Evolutionary conservation across 2,113 vertebrate species (phyloP), one percentile per base, ranked within the genome.

Genomic region (Daubentonia madagascariensis): DNA sequence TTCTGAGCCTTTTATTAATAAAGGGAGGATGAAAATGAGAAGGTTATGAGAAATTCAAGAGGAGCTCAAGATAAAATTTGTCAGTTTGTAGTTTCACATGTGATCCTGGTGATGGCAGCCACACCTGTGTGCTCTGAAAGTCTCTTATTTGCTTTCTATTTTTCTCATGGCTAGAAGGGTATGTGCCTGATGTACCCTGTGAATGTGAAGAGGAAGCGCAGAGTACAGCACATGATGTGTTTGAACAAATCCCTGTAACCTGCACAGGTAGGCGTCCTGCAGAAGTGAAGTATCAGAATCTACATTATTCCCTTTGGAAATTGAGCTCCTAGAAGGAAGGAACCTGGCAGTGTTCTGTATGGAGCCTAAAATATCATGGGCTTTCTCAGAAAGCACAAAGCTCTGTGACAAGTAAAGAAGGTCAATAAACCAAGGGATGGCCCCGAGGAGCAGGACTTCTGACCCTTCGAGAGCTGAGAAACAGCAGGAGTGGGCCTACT

Each of bases 331-430:
- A 50, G 28, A 48, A 81, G 67, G 76, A 68, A 72, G 37, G 70
- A 80, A 52, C n/a, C 28, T 20, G 63, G 61, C 83, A 35, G 25
- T 4, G 12, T 37, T 91, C 67, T 45, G 1, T 61, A 18, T 59
- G 70, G 17, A 80, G 50, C 45, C 73, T 18, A 22, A 52, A 76
- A 28, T 52, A 32, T 3, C 25, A 35, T 37, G 28, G 43, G 80
- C 57, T 73, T 96, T 76, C 73, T 96, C 63, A 70, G 63, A 76
- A 84, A 97, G 68, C 35, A 88, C 22, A 16, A 45, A 91, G 32
- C 80, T 48, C 68, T 43, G 8, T 89, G 63, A 75, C 8, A 87
- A 54, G 32, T 35, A 70, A 81, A 70, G 37, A 65, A 91, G 52
- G 45, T 75, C 48, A 30, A 35, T 73, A 10, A 93, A 59, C 68